Evolutionary conservation across 2,113 vertebrate species (phyloP).

Genomic region (Oxygymnocypris stewartii): DNA sequence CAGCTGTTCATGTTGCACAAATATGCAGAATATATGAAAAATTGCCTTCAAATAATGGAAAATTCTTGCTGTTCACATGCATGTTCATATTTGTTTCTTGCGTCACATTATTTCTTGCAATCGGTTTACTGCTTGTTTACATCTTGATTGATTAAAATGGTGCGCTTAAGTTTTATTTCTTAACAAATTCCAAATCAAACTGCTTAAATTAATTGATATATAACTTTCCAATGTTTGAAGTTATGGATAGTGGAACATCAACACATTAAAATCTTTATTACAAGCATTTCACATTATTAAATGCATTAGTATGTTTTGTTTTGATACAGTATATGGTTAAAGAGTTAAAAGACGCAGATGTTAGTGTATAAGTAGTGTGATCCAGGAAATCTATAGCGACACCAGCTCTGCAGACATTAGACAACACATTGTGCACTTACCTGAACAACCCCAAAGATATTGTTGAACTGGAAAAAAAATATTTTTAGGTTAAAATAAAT

Average conservation of each 20-base stretch:
- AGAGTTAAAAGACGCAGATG: conserved; percentile 15
- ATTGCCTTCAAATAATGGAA: neutral
- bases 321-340: neutral
- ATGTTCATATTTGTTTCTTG: neutral
- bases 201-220: neutral
- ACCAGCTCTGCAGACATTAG: conserved; percentile 41
- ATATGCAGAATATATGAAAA: neutral
- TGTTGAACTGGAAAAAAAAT: conserved; percentile 86
- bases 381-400: neutral
- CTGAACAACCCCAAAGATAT: conserved; percentile 95
- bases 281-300: conserved; percentile 35
- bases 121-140: neutral
- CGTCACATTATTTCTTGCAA: neutral
- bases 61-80: neutral
- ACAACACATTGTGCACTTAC: conserved; percentile 77
- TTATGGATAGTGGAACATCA: neutral
- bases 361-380: conserved; percentile 17
- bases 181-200: neutral
- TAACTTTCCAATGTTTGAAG: neutral
- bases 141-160: neutral
- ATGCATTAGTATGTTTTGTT: conserved; percentile 27
- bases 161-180: neutral
- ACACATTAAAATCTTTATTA: neutral
- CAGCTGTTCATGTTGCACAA: neutral
- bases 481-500: conserved; percentile 18